These are phyloP conservation scores for Aphyosemion australe DNA, from an alignment of 2,113 vertebrate genomes.

Conservation along the genomic window DNA sequence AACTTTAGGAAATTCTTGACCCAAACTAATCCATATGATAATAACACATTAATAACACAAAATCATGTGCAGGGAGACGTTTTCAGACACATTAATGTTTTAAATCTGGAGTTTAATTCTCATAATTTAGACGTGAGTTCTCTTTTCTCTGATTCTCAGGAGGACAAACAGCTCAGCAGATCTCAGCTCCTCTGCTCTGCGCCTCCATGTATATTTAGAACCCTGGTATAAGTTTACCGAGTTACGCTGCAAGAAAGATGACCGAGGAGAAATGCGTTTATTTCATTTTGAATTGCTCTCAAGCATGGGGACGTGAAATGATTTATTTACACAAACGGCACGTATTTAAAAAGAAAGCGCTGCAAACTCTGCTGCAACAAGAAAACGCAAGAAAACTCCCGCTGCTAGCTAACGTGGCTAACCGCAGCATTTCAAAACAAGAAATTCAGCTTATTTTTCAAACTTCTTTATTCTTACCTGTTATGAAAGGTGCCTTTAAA, in stretches of 20 bases:
- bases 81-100: too few relatives aligned
- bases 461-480: conserved; percentile 23
- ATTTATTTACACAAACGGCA: too few relatives aligned
- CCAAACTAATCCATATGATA: too few relatives aligned
- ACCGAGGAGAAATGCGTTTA: neutral
- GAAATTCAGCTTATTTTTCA: rapidly evolving
- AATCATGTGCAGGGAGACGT: too few relatives aligned
- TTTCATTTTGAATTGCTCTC: neutral
- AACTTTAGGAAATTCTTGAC: too few relatives aligned
- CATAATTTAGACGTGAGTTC: too few relatives aligned
- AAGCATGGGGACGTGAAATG: neutral
- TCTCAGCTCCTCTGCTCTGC: neutral
- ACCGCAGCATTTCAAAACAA: neutral
- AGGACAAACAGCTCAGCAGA: neutral
- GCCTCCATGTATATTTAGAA: conserved; percentile 55
- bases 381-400: neutral
- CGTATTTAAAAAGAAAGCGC: neutral
- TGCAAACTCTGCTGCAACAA: neutral
- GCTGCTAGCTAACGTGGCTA: conserved; percentile 29
- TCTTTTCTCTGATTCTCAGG: neutral
- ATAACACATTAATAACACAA: too few relatives aligned
- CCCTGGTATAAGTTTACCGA: conserved; percentile 33
- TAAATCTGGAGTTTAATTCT: too few relatives aligned
- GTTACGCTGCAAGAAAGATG: conserved; percentile 16
- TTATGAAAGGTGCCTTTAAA: neutral